These are phyloP conservation scores for Ranitomeya variabilis DNA, from an alignment of 2,113 vertebrate species.

Conservation along the genomic window DNA sequence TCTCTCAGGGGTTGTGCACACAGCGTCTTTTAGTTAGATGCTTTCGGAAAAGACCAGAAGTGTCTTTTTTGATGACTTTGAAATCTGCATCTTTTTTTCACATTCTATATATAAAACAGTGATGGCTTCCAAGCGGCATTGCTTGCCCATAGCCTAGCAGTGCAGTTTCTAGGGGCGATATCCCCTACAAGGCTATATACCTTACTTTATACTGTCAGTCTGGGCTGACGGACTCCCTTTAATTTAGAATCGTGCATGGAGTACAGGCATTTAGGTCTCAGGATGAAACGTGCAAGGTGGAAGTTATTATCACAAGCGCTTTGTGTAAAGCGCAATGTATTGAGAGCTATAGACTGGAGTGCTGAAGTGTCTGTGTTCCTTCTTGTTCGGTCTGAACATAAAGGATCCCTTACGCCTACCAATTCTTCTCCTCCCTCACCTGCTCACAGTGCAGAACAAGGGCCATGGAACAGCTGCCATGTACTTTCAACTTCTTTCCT, in stretches of 20 bases:
- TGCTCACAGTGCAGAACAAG: background rate
- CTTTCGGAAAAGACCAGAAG: no score
- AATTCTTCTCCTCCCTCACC: slow-evolving; percentile 19
- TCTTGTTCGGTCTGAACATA: slow-evolving; percentile 44
- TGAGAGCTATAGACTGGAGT: slow-evolving; percentile 44
- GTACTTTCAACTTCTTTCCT: slow-evolving; percentile 28
- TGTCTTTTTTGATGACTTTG: no score
- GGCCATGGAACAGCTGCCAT: slow-evolving; percentile 4
- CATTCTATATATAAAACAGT: no score
- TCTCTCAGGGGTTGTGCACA: no score
- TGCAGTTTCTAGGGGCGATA: no score
- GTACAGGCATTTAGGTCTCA: slow-evolving; percentile 23
- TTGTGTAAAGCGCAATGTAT: slow-evolving; percentile 33
- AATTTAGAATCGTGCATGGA: background rate
- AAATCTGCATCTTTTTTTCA: no score
- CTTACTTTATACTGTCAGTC: no score
- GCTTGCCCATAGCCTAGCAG: no score
- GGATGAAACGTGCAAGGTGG: slow-evolving; percentile 20
- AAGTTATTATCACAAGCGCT: slow-evolving; percentile 26
- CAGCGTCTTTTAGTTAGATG: no score
- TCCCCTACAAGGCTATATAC: no score
- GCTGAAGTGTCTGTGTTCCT: slow-evolving; percentile 38
- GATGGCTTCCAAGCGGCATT: no score
- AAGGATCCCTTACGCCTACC: slow-evolving; percentile 38
- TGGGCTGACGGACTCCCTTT: background rate